Base-by-base conservation (phyloP, 2,113 vertebrate genomes). In the Corythoichthys haematopterus region DNA sequence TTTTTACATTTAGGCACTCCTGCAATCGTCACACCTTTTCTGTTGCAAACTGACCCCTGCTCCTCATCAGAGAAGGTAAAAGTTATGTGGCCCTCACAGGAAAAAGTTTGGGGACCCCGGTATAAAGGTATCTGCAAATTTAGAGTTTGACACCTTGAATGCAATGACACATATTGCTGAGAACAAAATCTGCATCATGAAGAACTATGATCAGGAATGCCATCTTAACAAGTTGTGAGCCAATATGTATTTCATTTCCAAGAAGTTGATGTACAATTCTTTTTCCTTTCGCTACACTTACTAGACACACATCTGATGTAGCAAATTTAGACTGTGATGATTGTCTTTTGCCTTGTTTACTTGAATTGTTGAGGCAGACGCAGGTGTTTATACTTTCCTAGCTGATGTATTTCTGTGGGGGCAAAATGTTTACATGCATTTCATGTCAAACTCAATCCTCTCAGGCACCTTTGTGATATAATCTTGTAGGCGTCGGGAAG, bases 401-500 rank as follows among this genome's bases (percentile, higher is more conserved):
- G 10, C 8, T 16, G 20, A 9, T 55, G n/a, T 55, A 55, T 33
- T 55, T 55, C 3, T 9, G 55, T 13, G 12, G 55, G 33, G 2
- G 14, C 35, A 33, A 36, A 35, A 55, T 8, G n/a, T 8, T 55
- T 55, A 3, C 20, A 15, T 37, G 55, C 6, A 2, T 57, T 36
- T 36, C 33, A 57, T 36, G 55, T 57, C 55, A 57, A 36, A 57
- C 13, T 36, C 35, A 35, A 14, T 35, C 28, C 52, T 36, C 55
- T 36, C 55, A 57, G 33, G 35, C 94, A 98, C 97, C 97, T 98
- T 90, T 98, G 96, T 82, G 96, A 98, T 94, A 97, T 97, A 78
- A 98, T 98, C 93, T 98, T 99, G 92, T 98, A 98, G 88, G 97
- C 97, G 2, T 98, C 97, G 69, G 97, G 96, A 87, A 98, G 97